Conservation (phyloP, 2,797 vertebrate genomes). For the Epinephelus coioides region DNA sequence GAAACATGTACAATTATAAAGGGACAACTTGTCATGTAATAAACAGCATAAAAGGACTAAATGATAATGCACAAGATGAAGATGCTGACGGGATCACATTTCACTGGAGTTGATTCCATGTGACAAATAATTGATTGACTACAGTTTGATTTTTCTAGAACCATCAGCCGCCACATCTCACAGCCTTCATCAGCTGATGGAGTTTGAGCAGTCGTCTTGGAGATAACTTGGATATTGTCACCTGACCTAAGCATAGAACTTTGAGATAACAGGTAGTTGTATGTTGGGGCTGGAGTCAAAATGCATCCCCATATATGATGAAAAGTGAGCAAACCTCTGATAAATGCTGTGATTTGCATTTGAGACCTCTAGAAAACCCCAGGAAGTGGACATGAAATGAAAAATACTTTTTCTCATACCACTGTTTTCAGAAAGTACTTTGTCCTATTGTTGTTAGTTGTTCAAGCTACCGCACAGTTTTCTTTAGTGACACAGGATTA, state of each 20-base stretch:
- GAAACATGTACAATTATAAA: no score
- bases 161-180: neutral
- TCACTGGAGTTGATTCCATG: no score
- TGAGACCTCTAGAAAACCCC: slow-evolving; percentile 1
- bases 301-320: accelerated
- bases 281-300: neutral
- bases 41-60: no score
- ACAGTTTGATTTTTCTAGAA: neutral
- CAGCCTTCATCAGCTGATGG: neutral
- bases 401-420: neutral
- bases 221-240: neutral
- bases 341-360: neutral
- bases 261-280: neutral
- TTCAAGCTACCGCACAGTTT: no score
- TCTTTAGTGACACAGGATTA: no score
- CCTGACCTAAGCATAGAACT: neutral
- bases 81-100: no score
- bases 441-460: neutral
- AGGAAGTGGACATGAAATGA: neutral
- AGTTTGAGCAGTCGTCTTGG: neutral
- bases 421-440: neutral
- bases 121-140: no score
- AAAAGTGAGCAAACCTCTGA: neutral
- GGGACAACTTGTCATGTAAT: no score
- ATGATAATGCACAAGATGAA: no score